Base-by-base conservation (phyloP, 2,888 invertebrate species). In the Lasioglossum figueresi region DNA sequence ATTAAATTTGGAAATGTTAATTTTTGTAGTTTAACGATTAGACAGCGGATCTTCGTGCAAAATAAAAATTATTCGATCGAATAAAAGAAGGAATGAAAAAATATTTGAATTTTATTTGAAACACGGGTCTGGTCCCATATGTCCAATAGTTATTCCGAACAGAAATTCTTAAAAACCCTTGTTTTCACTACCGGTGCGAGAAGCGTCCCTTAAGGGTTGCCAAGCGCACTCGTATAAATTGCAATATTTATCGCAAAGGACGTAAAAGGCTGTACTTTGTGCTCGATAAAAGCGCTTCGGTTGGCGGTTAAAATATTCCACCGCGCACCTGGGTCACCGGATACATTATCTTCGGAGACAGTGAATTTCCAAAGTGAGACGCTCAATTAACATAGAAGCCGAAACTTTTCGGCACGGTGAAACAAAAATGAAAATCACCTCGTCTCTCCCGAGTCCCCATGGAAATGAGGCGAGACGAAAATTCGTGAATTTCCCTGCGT, bases 391-490 rank as follows among this genome's bases (percentile, higher is more conserved):
- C 68, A 68, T 68, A 23, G 68, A 68, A 10, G 68, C 37, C 34
- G 23, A 68, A 68, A 68, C 4, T 68, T 37, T 10, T 68, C 68
- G 37, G 6, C 8, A 4, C 23, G 23, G 10, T 34, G 31, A 37
- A 27, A 75, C 59, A 75, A 59, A 75, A 40, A 75, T 63, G 56
- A 27, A 27, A 75, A 59, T 27, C 37, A 27, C 23, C 59, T 14
- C 43, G 14, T 14, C 34, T 8, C 23, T 10, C 3, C 27, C n/a
- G 23, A 43, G 43, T 63, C n/a, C 34, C 48, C 43, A 66, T 76
- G 76, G 40, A 66, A 76, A 76, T 63, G 45, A 76, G 43, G 34
- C 43, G 63, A 34, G 63, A 45, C 31, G 76, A 66, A 45, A 76
- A 76, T 63, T 66, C 34, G 63, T 27, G 63, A 31, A 76, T 63